Evolutionary conservation across 2,113 vertebrate species (phyloP), one percentile per base, ranked within the genome.

Genomic region (Enhydra lutris): DNA sequence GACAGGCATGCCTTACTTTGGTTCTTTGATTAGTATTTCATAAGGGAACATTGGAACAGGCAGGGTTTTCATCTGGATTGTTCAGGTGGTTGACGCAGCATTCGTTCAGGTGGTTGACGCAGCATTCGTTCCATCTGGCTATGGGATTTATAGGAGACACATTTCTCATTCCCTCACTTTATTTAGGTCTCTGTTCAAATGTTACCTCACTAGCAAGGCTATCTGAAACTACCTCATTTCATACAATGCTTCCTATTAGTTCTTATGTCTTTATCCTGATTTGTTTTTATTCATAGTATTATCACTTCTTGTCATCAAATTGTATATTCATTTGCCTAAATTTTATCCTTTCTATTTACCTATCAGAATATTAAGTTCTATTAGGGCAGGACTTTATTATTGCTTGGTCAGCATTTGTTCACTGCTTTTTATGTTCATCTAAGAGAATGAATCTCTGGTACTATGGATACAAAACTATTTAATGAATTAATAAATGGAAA

Each of bases 51-150:
- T 57, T 26, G 42, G 15, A 6, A 31, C 21, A 3, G 1, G 4
- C 4, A n/a, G 4, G 7, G 6, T 86, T 90, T n/a, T 74, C 13
- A 42, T 65, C 57, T 17, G 9, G 15, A 45, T n/a, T 55, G 42
- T 4, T 59, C 23, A 59, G 20, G 17, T 4, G 7, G 7, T 34
- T 69, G 4, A 17, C 42, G 14, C 18, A 63, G 1, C 34, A 26
- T 52, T 71, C 6, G 2, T 14, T 39, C 7, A 59, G 20, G 17
- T 4, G 7, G 7, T 34, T 69, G 4, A 17, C 42, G 14, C 18
- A 63, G 1, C 34, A 26, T 52, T 71, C 6, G 2, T 14, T 39
- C 7, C 18, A 5, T 0, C 1, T 7, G 14, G 15, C 59, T 55
- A 3, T 39, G 29, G 12, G 4, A 42, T 45, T 87, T 11, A 21